phyloP scores from a whole-genome alignment of 53 echinoderm and acorn worm species.

The Mesocentrotus franciscanus region DNA sequence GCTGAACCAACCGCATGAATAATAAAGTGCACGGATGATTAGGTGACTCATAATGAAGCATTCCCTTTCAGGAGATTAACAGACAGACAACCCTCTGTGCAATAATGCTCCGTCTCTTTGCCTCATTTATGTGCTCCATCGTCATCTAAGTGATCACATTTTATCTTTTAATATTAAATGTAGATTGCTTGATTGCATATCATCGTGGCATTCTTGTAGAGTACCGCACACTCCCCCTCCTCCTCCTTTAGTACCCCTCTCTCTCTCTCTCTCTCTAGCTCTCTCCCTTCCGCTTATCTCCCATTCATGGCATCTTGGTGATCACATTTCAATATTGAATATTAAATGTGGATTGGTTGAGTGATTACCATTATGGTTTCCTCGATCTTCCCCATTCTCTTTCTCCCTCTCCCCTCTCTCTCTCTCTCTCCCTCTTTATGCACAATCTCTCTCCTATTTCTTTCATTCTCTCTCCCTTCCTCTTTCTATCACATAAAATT shows the following conservation, averaged over 20 bases:
- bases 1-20: slow-evolving; percentile 15
- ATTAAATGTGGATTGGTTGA: too few species aligned
- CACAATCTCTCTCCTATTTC: not conserved
- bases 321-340: not conserved
- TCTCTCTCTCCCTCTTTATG: not conserved
- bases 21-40: slow-evolving; percentile 48
- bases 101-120: not conserved
- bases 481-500: not conserved
- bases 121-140: not conserved
- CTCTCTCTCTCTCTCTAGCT: not conserved
- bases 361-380: not conserved
- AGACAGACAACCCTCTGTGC: not conserved
- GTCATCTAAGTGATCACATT: not conserved
- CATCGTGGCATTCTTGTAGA: not conserved
- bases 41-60: slow-evolving; percentile 34
- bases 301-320: not conserved
- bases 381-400: not conserved
- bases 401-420: too few species aligned
- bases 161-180: not conserved
- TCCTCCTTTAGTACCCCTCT: not conserved
- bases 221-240: not conserved
- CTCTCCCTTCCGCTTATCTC: not conserved
- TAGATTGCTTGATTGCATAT: not conserved
- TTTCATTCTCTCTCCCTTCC: not conserved
- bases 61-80: not conserved